These are phyloP conservation scores for Orbicella faveolata DNA, from an alignment of 64 coral and sea anemone genomes.

Conservation along the genomic window DNA sequence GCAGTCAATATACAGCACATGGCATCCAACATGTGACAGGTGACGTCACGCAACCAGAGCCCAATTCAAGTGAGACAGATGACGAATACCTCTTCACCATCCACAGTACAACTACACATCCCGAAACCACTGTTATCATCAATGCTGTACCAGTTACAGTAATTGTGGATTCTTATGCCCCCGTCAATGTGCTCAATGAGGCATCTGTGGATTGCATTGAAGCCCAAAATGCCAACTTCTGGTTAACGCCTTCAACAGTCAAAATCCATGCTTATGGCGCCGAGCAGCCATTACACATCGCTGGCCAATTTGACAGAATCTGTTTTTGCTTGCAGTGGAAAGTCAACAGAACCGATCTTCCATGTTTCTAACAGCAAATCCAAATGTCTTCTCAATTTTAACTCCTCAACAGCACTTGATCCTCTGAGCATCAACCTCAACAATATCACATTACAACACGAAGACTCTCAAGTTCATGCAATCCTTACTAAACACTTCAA, in stretches of 20 bases:
- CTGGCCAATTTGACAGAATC: background rate
- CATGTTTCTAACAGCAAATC: no score
- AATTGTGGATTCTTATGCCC: background rate
- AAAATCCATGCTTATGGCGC: constrained; percentile 31
- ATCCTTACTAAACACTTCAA: constrained; percentile 48
- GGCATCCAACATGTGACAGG: background rate
- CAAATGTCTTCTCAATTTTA: no score
- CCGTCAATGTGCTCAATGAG: constrained; percentile 21
- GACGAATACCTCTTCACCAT: constrained; percentile 1
- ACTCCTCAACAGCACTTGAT: background rate
- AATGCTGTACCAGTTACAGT: background rate
- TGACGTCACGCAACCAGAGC: background rate
- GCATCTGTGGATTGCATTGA: constrained; percentile 6
- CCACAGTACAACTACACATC: background rate
- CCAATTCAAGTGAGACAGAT: background rate
- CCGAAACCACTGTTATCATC: background rate
- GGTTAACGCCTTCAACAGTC: no score
- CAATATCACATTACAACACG: background rate
- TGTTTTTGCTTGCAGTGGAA: constrained; percentile 7
- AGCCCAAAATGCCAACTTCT: background rate
- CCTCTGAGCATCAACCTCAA: constrained; percentile 26
- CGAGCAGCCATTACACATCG: constrained; percentile 3
- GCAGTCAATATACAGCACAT: background rate
- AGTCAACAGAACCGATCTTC: constrained; percentile 14
- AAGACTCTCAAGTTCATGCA: constrained; percentile 20